These are phyloP conservation scores for Lonchura striata DNA, from an alignment of 2,113 vertebrate species.

Conservation along the genomic window DNA sequence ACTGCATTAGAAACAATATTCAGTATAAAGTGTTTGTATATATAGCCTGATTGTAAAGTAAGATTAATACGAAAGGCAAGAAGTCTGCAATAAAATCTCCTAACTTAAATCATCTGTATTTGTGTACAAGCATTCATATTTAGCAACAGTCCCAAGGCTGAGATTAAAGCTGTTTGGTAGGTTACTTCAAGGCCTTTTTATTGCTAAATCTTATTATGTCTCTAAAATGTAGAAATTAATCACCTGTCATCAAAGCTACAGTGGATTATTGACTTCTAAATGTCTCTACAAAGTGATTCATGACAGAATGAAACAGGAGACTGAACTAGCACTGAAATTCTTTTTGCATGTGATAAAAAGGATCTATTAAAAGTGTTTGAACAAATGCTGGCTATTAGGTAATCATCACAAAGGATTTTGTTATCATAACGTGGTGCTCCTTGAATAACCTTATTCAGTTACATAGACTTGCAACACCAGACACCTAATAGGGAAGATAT, in stretches of 20 bases:
- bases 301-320: conserved; percentile 81
- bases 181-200: conserved; percentile 87
- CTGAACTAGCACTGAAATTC: conserved; percentile 78
- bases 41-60: conserved; percentile 77
- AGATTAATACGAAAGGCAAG: conserved; percentile 78
- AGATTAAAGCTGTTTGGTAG: conserved; percentile 85
- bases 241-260: conserved; percentile 84
- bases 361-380: conserved; percentile 79
- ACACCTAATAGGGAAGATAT: conserved; percentile 58
- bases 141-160: conserved; percentile 83
- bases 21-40: conserved; percentile 70
- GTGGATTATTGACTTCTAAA: conserved; percentile 87
- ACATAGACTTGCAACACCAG: conserved; percentile 37
- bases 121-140: conserved; percentile 81
- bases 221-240: conserved; percentile 88
- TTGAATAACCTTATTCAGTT: conserved; percentile 71
- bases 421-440: conserved; percentile 73
- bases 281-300: conserved; percentile 85
- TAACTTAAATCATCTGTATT: conserved; percentile 79
- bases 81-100: conserved; percentile 76
- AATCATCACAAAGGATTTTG: conserved; percentile 80
- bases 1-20: conserved; percentile 61
- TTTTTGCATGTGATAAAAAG: conserved; percentile 79
- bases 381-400: conserved; percentile 79
- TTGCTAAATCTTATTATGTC: conserved; percentile 86